Conservation (phyloP, 2,888 invertebrate species). For the Dynastes maya region DNA sequence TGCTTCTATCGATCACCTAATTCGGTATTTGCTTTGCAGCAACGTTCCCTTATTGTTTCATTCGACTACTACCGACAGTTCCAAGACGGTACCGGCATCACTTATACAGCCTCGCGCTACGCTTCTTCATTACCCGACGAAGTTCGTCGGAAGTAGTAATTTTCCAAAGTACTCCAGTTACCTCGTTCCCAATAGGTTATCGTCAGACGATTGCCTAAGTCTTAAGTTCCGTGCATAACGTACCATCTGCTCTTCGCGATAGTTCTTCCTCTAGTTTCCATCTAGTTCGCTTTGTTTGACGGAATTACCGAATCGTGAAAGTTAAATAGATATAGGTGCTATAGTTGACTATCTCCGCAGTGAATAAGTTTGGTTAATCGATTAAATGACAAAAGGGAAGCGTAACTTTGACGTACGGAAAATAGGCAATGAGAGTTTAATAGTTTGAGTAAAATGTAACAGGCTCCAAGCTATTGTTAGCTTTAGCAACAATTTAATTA, state of each 20-base stretch:
- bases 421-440: not conserved
- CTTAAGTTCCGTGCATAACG: constrained; percentile 11
- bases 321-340: constrained; percentile 8
- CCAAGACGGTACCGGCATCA: not conserved
- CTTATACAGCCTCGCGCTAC: not conserved
- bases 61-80: constrained; percentile 9
- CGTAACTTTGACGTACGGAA: constrained; percentile 1
- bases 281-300: constrained; percentile 18
- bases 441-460: not conserved
- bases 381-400: constrained; percentile 1
- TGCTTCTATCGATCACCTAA: not conserved
- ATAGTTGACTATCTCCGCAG: not conserved
- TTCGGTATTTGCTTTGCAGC: not conserved
- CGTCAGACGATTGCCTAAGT: constrained; percentile 13
- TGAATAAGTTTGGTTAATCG: constrained; percentile 2
- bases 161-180: constrained; percentile 14
- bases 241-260: constrained; percentile 14
- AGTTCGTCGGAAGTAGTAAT: constrained; percentile 11
- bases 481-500: too few species aligned
- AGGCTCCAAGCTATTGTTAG: too few species aligned
- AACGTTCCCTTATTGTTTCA: constrained; percentile 5
- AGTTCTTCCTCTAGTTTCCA: constrained; percentile 9
- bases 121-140: constrained; percentile 9
- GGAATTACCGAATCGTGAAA: constrained; percentile 19
- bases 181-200: constrained; percentile 15